A percentile compares a stretch with the other conserved stretches of the same genome.
phyloP scores from a whole-genome alignment of 2,888 invertebrate genomes.

The Eumerus sabulonum region DNA sequence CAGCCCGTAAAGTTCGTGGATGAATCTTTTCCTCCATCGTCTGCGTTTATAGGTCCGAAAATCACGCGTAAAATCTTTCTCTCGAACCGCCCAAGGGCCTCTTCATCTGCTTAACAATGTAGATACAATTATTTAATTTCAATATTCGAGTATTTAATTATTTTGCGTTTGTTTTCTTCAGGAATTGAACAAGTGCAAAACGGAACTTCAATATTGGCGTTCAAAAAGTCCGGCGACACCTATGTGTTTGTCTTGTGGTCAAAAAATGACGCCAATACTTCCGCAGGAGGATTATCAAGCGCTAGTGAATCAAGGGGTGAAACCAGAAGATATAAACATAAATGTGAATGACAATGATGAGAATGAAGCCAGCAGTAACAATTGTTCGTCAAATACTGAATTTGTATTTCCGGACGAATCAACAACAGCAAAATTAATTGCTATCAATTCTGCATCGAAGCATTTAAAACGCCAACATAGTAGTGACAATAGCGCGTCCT shows the following conservation, averaged over 20 bases:
- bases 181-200: constrained; percentile 95
- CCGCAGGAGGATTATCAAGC: constrained; percentile 83
- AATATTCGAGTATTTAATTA: neutral
- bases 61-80: no score
- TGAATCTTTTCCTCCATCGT: no score
- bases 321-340: constrained; percentile 80
- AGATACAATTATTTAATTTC: no score
- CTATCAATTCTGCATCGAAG: constrained; percentile 75
- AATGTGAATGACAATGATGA: constrained; percentile 75
- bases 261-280: constrained; percentile 79
- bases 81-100: no score
- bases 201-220: constrained; percentile 94
- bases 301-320: constrained; percentile 82
- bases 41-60: no score
- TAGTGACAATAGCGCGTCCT: constrained; percentile 34
- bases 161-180: constrained; percentile 76
- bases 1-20: no score
- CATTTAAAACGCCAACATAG: constrained; percentile 75
- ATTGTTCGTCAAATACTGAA: constrained; percentile 66
- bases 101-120: no score
- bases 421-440: constrained; percentile 77
- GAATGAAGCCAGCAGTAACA: constrained; percentile 72
- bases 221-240: constrained; percentile 90
- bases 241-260: constrained; percentile 88
- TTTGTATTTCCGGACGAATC: constrained; percentile 76